Evolutionary conservation across 1,140 invertebrate genomes (phyloP), one percentile per base, ranked within the genome.

Genomic region (Drosophila bocki): DNA sequence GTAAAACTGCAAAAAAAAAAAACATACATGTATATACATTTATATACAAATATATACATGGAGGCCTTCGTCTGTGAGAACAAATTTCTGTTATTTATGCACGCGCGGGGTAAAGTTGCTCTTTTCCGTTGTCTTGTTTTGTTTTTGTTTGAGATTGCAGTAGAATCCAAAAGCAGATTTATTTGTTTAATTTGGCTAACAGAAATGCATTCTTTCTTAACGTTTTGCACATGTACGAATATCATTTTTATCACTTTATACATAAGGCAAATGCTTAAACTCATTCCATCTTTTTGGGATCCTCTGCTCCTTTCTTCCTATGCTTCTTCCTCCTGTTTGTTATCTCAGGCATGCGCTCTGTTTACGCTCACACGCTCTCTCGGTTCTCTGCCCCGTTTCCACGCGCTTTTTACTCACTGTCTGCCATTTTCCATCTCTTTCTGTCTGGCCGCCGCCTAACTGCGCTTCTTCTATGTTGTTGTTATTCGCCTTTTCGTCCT

Each of bases 311-410:
- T 26, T 19, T 11, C 26, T 42, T 6, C 42, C 47, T 65, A 35
- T 13, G 12, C 45, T 33, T 33, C 32, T 17, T 53, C 12, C 45
- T 35, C 29, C 45, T 44, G 37, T 41, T 75, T 48, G 37, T 64
- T 69, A 69, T 82, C 50, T 56, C 44, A 62, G 80, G 67, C 84
- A 88, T 88, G 84, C 85, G 85, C 84, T 63, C 59, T 76, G 51
- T 50, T 45, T 26, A 35, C 39, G 29, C 35, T 67, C 72, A 57
- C 67, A 57, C 47, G 9, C 22, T 51, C 75, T 45, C 56, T 56
- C 35, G 15, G 33, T 51, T 56, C 56, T 53, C 35, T 54, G 58
- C 13, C 39, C 53, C 53, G 53, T 7, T 56, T 56, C 19, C 53
- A 56, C 35, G 53, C 53, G 53, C 53, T 8, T 56, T 56, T 56